Evolutionary conservation across 2,888 invertebrate species (phyloP).

Genomic region (Sinotaia quadrata): DNA sequence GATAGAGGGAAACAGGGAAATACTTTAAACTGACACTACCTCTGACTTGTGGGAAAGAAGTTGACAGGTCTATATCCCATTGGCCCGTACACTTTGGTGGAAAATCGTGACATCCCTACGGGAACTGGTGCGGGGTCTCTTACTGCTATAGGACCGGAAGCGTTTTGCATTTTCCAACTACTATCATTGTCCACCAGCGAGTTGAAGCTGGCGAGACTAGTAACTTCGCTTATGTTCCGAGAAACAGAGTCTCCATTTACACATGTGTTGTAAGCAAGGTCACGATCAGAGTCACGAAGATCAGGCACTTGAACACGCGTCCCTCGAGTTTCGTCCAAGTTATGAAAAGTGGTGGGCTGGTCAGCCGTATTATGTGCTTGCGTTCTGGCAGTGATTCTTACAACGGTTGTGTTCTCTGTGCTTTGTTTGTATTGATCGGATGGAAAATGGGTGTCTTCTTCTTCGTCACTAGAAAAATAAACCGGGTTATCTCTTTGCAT

Average conservation of each 20-base stretch:
- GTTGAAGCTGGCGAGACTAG: background rate
- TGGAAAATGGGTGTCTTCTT: constrained; percentile 14
- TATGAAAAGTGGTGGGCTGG: constrained; percentile 3
- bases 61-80: constrained; percentile 33
- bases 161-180: background rate
- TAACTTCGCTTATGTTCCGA: background rate
- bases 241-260: background rate
- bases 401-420: background rate
- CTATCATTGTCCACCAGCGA: background rate
- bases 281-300: constrained; percentile 27
- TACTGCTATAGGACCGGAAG: background rate
- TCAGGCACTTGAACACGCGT: constrained; percentile 45
- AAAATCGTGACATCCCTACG: background rate
- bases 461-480: constrained; percentile 39
- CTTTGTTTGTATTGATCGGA: too few relatives aligned
- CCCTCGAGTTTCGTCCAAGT: constrained; percentile 40
- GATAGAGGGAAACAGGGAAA: too few relatives aligned
- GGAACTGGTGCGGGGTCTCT: background rate
- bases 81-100: constrained; percentile 34
- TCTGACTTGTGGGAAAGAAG: constrained; percentile 10
- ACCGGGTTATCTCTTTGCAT: constrained; percentile 32
- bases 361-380: background rate
- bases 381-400: background rate
- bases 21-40: too few relatives aligned
- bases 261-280: background rate